A percentile compares a stretch with the other conserved stretches of the same genome.
Conservation (phyloP, 2,797 vertebrate species). For the Uromys caudimaculatus region DNA sequence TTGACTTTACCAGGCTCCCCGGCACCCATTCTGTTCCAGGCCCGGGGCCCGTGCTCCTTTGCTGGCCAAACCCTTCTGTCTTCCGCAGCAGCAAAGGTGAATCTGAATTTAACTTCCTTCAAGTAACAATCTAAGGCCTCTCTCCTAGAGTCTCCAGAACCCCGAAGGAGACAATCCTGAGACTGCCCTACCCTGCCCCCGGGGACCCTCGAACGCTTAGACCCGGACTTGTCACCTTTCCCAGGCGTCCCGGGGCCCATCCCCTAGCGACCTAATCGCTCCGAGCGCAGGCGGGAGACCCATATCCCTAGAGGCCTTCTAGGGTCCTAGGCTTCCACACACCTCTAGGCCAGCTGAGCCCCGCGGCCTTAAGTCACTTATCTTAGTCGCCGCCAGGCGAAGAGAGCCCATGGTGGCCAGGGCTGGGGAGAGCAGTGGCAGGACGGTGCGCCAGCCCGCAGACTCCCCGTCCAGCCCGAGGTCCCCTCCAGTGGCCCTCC, state of each 20-base stretch:
- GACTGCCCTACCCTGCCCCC: not conserved
- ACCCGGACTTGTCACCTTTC: slow-evolving; percentile 31
- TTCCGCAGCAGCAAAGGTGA: not conserved
- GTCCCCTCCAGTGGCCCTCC: not conserved
- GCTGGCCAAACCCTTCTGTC: not conserved
- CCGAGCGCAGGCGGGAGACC: not conserved
- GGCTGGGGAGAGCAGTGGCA: not conserved
- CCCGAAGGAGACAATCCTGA: not conserved
- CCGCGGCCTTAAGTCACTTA: not conserved
- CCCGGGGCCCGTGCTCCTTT: fast-evolving
- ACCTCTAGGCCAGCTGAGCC: slow-evolving; percentile 52
- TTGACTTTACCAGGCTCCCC: not conserved
- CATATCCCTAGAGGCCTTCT: slow-evolving; percentile 52
- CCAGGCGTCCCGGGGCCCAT: not conserved
- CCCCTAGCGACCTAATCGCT: slow-evolving; percentile 11
- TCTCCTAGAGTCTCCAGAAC: not conserved
- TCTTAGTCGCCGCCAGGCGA: slow-evolving; percentile 48
- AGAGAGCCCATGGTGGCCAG: slow-evolving; percentile 15
- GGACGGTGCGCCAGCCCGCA: not conserved
- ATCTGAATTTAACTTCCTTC: not conserved
- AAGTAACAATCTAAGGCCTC: not conserved
- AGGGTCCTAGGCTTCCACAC: not conserved
- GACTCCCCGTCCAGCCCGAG: not conserved
- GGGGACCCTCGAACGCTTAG: not conserved
- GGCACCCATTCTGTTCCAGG: not conserved